Base-by-base conservation (phyloP, 2,113 vertebrate species). In the Jaculus jaculus region DNA sequence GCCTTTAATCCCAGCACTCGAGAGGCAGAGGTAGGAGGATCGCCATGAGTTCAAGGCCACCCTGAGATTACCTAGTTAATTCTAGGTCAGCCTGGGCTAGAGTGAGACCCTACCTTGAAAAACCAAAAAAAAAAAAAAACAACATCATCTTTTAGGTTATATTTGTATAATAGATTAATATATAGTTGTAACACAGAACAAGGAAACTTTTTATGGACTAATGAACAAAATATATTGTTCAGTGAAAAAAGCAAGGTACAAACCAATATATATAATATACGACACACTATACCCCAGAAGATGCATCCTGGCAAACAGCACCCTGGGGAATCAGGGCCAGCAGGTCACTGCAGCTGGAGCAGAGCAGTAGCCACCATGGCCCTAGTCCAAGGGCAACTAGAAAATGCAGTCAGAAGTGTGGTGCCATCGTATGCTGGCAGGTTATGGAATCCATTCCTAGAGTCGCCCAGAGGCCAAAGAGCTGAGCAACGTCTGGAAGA, bases 401-500 rank as follows among this genome's bases (percentile, higher is more conserved):
- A 77, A 58, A 42, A 5, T 18, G 32, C 8, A 84, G 88, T 3
- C 24, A 74, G 51, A 32, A 30, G 7, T 83, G 74, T 66, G 65
- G 37, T 3, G 61, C 72, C 51, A 3, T 39, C 23, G 13, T 3
- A 74, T 11, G 18, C 1, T 84, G 97, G 42, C 5, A 47, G 42
- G 42, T 47, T 47, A 47, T 47, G 42, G 98, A 98, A 16, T 97
- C 92, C 0, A 90, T 80, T 18, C 98, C 98, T 3, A 96, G 93
- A 82, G 77, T 10, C 91, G 30, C 91, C 97, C 5, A 93, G 94
- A 30, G 65, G 42, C 1, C 93, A 47, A 88, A 71, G 95, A 0
- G 11, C 60, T 0, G 95, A 97, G 37, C 85, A 91, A 7, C n/a
- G n/a, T n/a, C n/a, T 24, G 58, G 96, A 87, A 94, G 97, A 2